Base-by-base conservation (phyloP, 2,797 vertebrate species). In the Rhodeus uyekii region DNA sequence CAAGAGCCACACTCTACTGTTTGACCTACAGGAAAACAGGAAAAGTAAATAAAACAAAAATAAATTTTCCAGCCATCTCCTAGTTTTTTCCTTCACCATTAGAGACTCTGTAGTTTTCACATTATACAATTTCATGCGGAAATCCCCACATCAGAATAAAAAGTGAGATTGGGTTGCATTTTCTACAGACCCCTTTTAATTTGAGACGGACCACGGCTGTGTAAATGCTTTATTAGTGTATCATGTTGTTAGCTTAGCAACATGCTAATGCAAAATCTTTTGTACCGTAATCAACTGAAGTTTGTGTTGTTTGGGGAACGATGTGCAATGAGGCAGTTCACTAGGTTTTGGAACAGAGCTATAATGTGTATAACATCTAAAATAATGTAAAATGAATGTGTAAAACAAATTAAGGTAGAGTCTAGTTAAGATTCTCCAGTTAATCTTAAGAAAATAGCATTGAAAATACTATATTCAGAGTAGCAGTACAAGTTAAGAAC, bases 341-440 rank as follows among this genome's bases (percentile, higher is more conserved):
- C 50, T 58, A n/a, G 14, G 55, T 63, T 64, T 64, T 32, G 58
- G 58, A 77, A 76, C 58, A 63, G 53, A 73, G 9, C 13, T 38
- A 58, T 38, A 39, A 53, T 55, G 71, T 74, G 50, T 36, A 12
- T 34, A 5, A 53, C 19, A 73, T 50, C 32, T 36, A 8, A 36
- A 73, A 73, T 55, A 29, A 53, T 53, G 46, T 36, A 1, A 22
- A 36, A 10, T 36, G 53, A 22, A 63, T 18, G 16, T 2, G 18
- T 34, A 34, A 34, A 32, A 32, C 29, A 5, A 64, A 34, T 64
- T 16, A 60, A 16, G 24, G 55, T 29, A 14, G 24, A 60, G 5
- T 58, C 53, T 58, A 50, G 8, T 8, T 10, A 29, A 27, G 24
- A 29, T 60, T 29, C 2, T 29, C 55, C 5, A 29, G 8, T 29